Percentiles rank a stretch among this genome's conserved stretches.
Conservation (phyloP, 1,140 invertebrate genomes). For the Aphidius gifuensis region DNA sequence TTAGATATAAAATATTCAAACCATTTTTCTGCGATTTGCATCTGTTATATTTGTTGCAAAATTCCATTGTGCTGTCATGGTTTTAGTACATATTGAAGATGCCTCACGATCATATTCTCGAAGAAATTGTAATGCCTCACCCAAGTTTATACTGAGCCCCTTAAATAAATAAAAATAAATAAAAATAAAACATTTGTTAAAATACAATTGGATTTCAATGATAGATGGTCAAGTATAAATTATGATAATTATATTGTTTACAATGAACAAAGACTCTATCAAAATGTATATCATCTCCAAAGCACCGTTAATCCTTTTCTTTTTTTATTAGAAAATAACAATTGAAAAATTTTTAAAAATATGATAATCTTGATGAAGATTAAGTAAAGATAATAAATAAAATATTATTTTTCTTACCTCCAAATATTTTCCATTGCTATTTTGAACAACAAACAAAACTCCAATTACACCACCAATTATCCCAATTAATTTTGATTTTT, state of each 20-base stretch:
- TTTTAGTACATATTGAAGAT: slow-evolving; percentile 67
- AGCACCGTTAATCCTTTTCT: slow-evolving; percentile 27
- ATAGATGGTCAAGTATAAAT: too few relatives aligned
- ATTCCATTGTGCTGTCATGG: slow-evolving; percentile 70
- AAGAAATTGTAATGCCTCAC: slow-evolving; percentile 68
- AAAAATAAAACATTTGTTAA: not conserved
- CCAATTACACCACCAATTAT: not conserved
- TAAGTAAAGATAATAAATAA: slow-evolving; percentile 5
- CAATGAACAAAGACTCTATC: slow-evolving; percentile 19
- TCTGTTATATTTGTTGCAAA: slow-evolving; percentile 79
- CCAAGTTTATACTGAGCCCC: slow-evolving; percentile 69
- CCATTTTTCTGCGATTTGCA: slow-evolving; percentile 67
- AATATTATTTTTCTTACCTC: slow-evolving; percentile 1
- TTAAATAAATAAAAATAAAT: slow-evolving; percentile 21
- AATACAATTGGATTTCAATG: not conserved
- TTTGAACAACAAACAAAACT: not conserved
- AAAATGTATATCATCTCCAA: slow-evolving; percentile 33
- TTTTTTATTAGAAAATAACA: too few relatives aligned
- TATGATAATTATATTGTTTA: not conserved
- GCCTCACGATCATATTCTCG: slow-evolving; percentile 71
- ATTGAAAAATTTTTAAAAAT: too few relatives aligned
- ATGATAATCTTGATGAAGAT: not conserved
- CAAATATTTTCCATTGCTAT: not conserved
- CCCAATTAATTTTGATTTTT: too few relatives aligned
- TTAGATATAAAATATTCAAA: slow-evolving; percentile 24